Evolutionary conservation across 2,888 invertebrate species (phyloP).

Genomic region (Cenopis cana): DNA sequence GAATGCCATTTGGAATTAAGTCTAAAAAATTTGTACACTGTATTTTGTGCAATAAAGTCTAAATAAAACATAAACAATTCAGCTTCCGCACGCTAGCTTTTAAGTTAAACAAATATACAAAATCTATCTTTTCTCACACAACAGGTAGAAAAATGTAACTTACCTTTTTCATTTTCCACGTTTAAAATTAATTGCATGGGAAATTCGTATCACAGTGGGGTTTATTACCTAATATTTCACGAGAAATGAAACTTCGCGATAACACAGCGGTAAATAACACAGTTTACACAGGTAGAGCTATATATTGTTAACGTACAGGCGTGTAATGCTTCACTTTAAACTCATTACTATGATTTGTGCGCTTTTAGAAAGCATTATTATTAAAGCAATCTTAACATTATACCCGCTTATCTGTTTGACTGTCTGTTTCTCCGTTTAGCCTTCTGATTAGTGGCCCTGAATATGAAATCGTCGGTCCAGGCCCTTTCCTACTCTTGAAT

Average conservation of each 20-base stretch:
- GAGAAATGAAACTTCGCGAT: constrained; percentile 57
- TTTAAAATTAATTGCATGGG: constrained; percentile 41
- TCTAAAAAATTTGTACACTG: too few species aligned
- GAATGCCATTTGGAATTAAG: too few species aligned
- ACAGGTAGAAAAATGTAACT: background rate
- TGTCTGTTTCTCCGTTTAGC: too few species aligned
- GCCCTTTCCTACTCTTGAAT: too few species aligned
- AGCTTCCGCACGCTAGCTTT: background rate
- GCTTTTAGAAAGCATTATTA: background rate
- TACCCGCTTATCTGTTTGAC: too few species aligned
- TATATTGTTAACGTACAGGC: constrained; percentile 35
- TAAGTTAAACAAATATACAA: background rate
- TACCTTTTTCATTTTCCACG: constrained; percentile 32
- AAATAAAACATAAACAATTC: too few species aligned
- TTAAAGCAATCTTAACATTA: too few species aligned
- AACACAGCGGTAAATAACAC: constrained; percentile 54
- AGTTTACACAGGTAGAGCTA: constrained; percentile 33
- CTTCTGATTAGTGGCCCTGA: too few species aligned
- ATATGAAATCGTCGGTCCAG: background rate
- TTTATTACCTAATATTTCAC: constrained; percentile 48
- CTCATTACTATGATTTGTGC: background rate
- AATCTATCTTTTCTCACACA: background rate
- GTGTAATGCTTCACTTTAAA: constrained; percentile 28
- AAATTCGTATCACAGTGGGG: constrained; percentile 37
- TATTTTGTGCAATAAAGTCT: too few species aligned